A percentile compares a stretch with the other conserved stretches of the same genome.
These are phyloP conservation scores for Agraylea sexmaculata DNA, from an alignment of 1,140 invertebrate genomes.

Conservation along the genomic window DNA sequence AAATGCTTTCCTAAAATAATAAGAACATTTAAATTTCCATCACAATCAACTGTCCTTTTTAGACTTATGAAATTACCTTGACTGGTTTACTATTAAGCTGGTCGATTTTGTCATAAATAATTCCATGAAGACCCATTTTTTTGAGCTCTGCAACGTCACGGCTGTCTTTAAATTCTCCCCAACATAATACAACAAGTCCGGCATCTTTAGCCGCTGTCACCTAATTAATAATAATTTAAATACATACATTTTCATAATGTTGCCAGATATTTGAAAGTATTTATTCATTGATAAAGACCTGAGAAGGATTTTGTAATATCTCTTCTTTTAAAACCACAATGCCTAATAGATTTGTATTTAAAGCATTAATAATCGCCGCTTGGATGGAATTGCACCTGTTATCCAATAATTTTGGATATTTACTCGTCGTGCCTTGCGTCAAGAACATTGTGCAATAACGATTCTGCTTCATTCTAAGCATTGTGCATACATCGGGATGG, in stretches of 20 bases:
- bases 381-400: constrained; percentile 68
- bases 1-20: constrained; percentile 55
- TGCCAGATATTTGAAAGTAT: neutral
- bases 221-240: constrained; percentile 24
- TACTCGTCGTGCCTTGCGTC: constrained; percentile 70
- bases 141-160: constrained; percentile 76
- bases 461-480: constrained; percentile 88
- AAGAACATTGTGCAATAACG: constrained; percentile 91
- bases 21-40: neutral
- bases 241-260: constrained; percentile 2
- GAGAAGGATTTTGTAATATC: constrained; percentile 66
- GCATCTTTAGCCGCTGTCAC: constrained; percentile 63
- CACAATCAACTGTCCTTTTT: constrained; percentile 41
- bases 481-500: constrained; percentile 87
- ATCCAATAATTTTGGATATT: constrained; percentile 75
- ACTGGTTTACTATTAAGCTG: constrained; percentile 66
- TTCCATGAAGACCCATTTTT: constrained; percentile 75
- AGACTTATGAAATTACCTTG: constrained; percentile 47
- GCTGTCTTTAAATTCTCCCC: constrained; percentile 93
- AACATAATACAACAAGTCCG: constrained; percentile 83
- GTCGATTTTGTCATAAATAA: constrained; percentile 89
- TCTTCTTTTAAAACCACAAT: constrained; percentile 89
- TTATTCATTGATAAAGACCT: constrained; percentile 35
- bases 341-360: constrained; percentile 68
- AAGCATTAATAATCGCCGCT: constrained; percentile 70